phyloP scores from a whole-genome alignment of 2,888 invertebrate species.

The Thymelicus lineola region DNA sequence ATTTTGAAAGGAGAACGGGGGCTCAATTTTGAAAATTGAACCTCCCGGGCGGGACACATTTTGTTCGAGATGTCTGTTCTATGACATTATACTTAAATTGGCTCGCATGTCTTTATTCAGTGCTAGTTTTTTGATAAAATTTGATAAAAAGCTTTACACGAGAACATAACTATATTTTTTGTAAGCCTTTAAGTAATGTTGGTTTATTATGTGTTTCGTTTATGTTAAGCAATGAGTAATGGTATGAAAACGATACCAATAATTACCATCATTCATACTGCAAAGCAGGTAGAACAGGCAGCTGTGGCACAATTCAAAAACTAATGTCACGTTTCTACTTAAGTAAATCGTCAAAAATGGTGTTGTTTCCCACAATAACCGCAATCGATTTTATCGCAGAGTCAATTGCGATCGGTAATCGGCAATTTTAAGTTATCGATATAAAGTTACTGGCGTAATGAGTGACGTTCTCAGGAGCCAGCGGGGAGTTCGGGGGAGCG shows the following conservation, averaged over 20 bases:
- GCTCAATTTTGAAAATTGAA: too few relatives aligned
- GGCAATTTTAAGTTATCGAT: slow-evolving; percentile 58
- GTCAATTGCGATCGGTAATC: slow-evolving; percentile 69
- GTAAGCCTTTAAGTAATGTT: neutral
- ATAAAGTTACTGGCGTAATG: slow-evolving; percentile 61
- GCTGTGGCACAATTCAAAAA: slow-evolving; percentile 22
- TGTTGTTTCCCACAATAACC: slow-evolving; percentile 71
- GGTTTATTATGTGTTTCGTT: neutral
- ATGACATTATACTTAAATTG: too few relatives aligned
- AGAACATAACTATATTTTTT: too few relatives aligned
- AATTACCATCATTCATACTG: slow-evolving; percentile 11
- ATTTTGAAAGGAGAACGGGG: too few relatives aligned
- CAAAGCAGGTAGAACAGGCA: slow-evolving; percentile 16
- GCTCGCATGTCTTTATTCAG: too few relatives aligned
- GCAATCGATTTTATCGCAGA: slow-evolving; percentile 70
- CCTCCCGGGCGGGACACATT: too few relatives aligned
- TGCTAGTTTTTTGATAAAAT: too few relatives aligned
- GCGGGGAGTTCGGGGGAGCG: slow-evolving; percentile 69
- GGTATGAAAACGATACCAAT: neutral
- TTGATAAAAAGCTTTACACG: too few relatives aligned
- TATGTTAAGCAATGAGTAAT: slow-evolving; percentile 5
- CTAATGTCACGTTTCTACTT: slow-evolving; percentile 12
- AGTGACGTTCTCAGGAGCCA: slow-evolving; percentile 76
- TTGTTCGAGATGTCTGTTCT: too few relatives aligned
- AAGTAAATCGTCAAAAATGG: slow-evolving; percentile 32